Base-by-base conservation (phyloP, 2,797 vertebrate species). In the Helostoma temminkii region DNA sequence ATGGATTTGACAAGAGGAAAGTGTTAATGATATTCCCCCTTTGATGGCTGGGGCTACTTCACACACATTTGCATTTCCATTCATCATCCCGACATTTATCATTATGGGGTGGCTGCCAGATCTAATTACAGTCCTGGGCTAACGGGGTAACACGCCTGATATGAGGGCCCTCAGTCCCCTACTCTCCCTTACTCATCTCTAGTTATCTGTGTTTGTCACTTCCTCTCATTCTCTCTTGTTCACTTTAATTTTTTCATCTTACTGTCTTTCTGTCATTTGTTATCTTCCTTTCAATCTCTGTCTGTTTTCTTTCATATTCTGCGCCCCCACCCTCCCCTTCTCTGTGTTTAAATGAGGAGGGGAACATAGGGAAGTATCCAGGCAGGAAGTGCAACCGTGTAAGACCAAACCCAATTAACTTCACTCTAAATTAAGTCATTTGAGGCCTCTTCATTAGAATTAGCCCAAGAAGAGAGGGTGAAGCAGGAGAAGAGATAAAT, bases 61-160 rank as follows among this genome's bases (percentile, higher is more conserved):
- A 93, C 94, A 95, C 89, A 91, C 95, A 97, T 98, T 97, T 97
- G 96, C 96, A 96, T 96, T 95, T 96, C 92, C 96, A 97, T 97
- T 96, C 95, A 98, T 99, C 98, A 97, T 95, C 94, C 91, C 93
- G 85, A 94, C 94, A 94, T 97, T 97, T 96, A 96, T 96, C 97
- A 96, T 95, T 94, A 95, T 94, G 94, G 95, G 93, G 93, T 86
- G 93, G 95, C 95, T 95, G 96, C 97, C 97, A 97, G 94, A 96
- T 97, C 96, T 98, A 97, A 98, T 98, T 98, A 98, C 96, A 96
- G 95, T 96, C 93, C 91, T 87, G 81, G 91, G 93, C 95, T 96
- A 98, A 96, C 93, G 91, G 95, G 95, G 94, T 94, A 94, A 95
- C 92, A 89, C 75, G 90, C 53, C 83, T 85, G 89, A 90, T 90